Conservation (phyloP, 1,140 invertebrate genomes). For the Aradophagus sp. region DNA sequence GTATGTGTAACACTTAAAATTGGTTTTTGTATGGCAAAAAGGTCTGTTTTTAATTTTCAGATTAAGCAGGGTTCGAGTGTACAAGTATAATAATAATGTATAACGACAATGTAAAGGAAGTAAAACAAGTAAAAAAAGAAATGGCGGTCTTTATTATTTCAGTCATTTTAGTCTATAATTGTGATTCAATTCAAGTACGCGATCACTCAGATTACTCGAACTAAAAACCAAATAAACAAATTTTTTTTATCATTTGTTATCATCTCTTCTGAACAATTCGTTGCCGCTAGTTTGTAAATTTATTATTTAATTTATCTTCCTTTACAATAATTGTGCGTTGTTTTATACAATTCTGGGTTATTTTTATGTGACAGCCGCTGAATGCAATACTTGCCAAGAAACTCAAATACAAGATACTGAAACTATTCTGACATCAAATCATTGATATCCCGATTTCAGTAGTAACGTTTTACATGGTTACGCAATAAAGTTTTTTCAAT, state of each 20-base stretch:
- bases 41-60: too few relatives aligned
- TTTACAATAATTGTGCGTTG: slow-evolving; percentile 33
- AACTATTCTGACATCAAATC: slow-evolving; percentile 45
- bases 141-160: slow-evolving; percentile 15
- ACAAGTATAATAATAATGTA: slow-evolving; percentile 19
- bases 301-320: slow-evolving; percentile 47
- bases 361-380: slow-evolving; percentile 50
- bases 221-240: slow-evolving; percentile 1
- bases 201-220: too few relatives aligned
- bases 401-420: slow-evolving; percentile 54
- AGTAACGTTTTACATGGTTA: neutral
- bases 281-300: slow-evolving; percentile 39
- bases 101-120: too few relatives aligned
- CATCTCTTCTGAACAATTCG: slow-evolving; percentile 19
- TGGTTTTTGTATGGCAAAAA: too few relatives aligned
- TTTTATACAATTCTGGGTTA: slow-evolving; percentile 43
- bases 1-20: too few relatives aligned
- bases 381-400: slow-evolving; percentile 55
- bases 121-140: too few relatives aligned
- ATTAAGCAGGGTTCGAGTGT: too few relatives aligned
- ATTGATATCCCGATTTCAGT: slow-evolving; percentile 38
- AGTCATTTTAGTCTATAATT: slow-evolving; percentile 1
- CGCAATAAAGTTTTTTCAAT: neutral
- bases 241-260: slow-evolving; percentile 8
- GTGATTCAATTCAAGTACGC: too few relatives aligned